A percentile compares a stretch with the other conserved stretches of the same genome.
These are phyloP conservation scores for Sterrhoptilus dennistouni DNA, from an alignment of 2,113 vertebrate genomes.

Conservation along the genomic window DNA sequence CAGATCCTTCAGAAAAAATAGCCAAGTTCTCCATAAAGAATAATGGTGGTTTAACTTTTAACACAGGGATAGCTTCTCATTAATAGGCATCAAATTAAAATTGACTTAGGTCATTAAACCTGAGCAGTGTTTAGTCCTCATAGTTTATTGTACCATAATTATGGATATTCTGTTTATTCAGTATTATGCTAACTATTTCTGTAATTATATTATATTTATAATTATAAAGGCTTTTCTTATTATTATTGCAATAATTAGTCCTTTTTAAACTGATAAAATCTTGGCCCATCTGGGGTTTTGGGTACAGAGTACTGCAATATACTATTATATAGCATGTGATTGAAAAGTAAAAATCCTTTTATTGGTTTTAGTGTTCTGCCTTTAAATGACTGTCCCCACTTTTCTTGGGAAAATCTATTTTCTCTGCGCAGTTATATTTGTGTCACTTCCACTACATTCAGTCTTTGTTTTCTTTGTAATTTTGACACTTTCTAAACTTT, in stretches of 20 bases:
- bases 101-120: not conserved
- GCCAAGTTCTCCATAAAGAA: not conserved
- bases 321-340: not conserved
- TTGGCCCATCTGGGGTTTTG: not conserved
- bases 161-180: not conserved
- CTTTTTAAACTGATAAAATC: constrained; percentile 3
- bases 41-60: not conserved
- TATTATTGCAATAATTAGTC: constrained; percentile 21
- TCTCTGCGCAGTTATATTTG: not conserved
- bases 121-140: not conserved
- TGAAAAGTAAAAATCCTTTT: constrained; percentile 30
- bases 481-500: constrained; percentile 14
- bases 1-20: not conserved
- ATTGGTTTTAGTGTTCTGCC: constrained; percentile 19
- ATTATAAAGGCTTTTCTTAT: not conserved
- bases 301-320: not conserved
- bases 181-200: not conserved
- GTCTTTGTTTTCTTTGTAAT: not conserved
- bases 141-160: not conserved
- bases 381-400: constrained; percentile 7
- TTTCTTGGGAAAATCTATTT: constrained; percentile 26
- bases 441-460: not conserved
- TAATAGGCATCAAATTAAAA: not conserved
- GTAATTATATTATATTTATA: constrained; percentile 19
- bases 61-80: not conserved